These are phyloP conservation scores for Plebejus argus DNA, from an alignment of 2,888 invertebrate species.

Conservation along the genomic window DNA sequence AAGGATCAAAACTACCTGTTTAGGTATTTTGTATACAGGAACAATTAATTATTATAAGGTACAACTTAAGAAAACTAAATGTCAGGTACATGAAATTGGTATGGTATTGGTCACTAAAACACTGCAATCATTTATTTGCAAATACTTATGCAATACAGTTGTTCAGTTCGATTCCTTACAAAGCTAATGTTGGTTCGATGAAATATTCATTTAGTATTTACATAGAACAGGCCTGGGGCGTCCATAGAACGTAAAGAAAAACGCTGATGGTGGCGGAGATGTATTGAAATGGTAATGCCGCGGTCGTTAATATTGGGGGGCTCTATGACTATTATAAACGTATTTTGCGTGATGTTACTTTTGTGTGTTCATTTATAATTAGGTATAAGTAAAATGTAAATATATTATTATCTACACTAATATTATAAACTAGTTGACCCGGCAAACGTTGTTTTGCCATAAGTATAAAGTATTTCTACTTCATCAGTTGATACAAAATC, in stretches of 20 bases:
- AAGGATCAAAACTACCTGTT: too few species aligned
- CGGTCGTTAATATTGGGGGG: slow-evolving; percentile 9
- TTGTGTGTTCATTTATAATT: background rate
- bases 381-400: background rate
- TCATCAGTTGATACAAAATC: too few species aligned
- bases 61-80: too few species aligned
- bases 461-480: too few species aligned
- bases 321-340: slow-evolving; percentile 14
- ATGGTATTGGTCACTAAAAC: background rate
- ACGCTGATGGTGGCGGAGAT: slow-evolving; percentile 64
- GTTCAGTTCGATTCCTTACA: slow-evolving; percentile 68
- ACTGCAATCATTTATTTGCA: background rate
- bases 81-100: too few species aligned
- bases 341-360: background rate
- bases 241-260: slow-evolving; percentile 75
- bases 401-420: too few species aligned
- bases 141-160: slow-evolving; percentile 44
- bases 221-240: slow-evolving; percentile 64
- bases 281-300: slow-evolving; percentile 56
- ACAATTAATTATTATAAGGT: too few species aligned
- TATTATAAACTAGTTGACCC: too few species aligned
- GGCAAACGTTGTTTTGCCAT: too few species aligned
- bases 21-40: too few species aligned
- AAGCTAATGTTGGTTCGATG: slow-evolving; percentile 72
- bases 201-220: slow-evolving; percentile 80